Conservation (phyloP, 2,888 invertebrate genomes). For the Cybosia mesomella region DNA sequence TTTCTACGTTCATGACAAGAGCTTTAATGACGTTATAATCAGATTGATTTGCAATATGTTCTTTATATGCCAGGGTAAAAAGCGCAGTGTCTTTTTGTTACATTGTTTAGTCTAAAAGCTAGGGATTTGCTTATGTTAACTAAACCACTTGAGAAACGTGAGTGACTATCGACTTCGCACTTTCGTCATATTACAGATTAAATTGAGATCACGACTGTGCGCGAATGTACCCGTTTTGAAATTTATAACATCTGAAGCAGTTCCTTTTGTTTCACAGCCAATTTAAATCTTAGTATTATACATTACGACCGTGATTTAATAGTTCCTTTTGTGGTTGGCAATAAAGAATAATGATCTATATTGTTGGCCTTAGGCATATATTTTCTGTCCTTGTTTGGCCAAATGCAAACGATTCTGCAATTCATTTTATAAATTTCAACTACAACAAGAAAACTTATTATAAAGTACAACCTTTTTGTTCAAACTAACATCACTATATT, state of each 20-base stretch:
- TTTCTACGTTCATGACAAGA: background rate
- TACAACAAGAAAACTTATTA: background rate
- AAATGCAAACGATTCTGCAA: background rate
- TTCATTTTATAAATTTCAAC: background rate
- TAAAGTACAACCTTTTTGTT: background rate
- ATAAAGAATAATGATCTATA: background rate
- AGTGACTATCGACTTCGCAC: background rate
- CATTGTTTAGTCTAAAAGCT: background rate
- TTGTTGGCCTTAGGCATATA: background rate
- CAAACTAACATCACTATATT: background rate
- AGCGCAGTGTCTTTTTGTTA: background rate
- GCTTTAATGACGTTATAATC: background rate
- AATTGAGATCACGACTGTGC: background rate
- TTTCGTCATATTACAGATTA: background rate
- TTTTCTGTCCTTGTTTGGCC: background rate
- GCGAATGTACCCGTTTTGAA: background rate
- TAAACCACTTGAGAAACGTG: background rate
- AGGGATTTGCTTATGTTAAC: background rate
- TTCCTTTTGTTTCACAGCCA: background rate
- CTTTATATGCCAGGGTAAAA: background rate
- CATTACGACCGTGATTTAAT: background rate
- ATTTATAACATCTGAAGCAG: background rate
- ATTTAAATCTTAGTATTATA: conserved; percentile 2
- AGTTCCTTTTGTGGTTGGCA: conserved; percentile 1
- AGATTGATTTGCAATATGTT: background rate